phyloP scores from a whole-genome alignment of 2,797 vertebrate genomes.

The Parambassis ranga region DNA sequence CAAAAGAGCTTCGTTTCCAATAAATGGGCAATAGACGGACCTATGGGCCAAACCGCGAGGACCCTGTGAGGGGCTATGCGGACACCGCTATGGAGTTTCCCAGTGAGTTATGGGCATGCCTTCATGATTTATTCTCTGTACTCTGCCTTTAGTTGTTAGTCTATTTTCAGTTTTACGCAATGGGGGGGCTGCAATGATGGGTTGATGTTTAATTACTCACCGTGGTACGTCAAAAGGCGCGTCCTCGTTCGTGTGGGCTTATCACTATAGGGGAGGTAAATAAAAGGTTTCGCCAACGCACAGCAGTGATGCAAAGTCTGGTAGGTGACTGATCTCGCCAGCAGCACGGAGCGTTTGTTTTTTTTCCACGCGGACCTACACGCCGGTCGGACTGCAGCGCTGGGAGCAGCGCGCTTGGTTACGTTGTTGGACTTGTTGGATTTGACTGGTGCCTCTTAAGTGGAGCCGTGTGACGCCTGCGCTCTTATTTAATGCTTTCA shows the following conservation, averaged over 20 bases:
- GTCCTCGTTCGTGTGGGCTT: slow-evolving; percentile 52
- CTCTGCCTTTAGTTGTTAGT: slow-evolving; percentile 39
- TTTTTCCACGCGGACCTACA: slow-evolving; percentile 15
- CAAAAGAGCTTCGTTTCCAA: slow-evolving; percentile 83
- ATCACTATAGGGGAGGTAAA: slow-evolving; percentile 71
- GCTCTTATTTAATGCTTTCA: slow-evolving; percentile 31
- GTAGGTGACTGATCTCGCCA: slow-evolving; percentile 31
- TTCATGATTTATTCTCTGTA: slow-evolving; percentile 45
- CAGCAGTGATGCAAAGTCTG: slow-evolving; percentile 68
- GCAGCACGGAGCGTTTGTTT: slow-evolving; percentile 11
- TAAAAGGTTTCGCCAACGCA: slow-evolving; percentile 70
- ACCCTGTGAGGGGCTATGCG: slow-evolving; percentile 74
- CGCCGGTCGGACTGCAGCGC: slow-evolving; percentile 1
- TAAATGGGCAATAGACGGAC: slow-evolving; percentile 81
- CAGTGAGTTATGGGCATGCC: slow-evolving; percentile 80
- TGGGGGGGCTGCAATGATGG: slow-evolving; percentile 21
- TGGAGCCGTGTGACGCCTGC: slow-evolving; percentile 14
- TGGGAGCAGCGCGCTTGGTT: slow-evolving; percentile 19
- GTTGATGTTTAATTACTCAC: slow-evolving; percentile 63
- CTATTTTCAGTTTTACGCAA: slow-evolving; percentile 64
- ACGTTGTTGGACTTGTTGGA: slow-evolving; percentile 21
- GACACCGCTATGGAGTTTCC: slow-evolving; percentile 80
- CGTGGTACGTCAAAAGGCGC: slow-evolving; percentile 61
- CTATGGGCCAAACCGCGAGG: slow-evolving; percentile 74
- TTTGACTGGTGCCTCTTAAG: slow-evolving; percentile 20